A percentile compares a stretch with the other conserved stretches of the same genome.
These are phyloP conservation scores for Otocyon megalotis DNA, from an alignment of 2,113 vertebrate species.

Conservation along the genomic window DNA sequence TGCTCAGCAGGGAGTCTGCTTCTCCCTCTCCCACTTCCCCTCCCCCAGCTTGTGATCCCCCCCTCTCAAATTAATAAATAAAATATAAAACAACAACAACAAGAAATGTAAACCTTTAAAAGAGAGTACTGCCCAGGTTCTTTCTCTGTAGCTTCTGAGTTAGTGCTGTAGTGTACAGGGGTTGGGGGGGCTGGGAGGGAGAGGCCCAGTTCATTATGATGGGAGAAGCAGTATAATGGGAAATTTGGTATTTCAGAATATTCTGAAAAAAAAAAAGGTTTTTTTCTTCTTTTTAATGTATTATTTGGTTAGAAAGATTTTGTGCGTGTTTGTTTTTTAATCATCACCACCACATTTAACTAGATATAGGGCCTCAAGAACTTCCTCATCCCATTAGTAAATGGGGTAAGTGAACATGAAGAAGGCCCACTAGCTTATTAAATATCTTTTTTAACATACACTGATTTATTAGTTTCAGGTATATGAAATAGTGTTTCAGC, in stretches of 20 bases:
- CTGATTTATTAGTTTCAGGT: background rate
- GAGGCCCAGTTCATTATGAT: background rate
- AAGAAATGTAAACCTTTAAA: background rate
- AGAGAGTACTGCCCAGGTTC: background rate
- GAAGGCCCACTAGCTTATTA: background rate
- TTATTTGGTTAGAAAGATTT: background rate
- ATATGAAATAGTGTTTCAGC: background rate
- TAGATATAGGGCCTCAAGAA: background rate
- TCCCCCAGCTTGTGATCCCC: background rate
- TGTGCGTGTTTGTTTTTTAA: background rate
- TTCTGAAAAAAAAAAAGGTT: background rate
- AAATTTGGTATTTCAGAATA: background rate
- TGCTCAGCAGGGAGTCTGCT: background rate
- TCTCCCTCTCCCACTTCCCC: background rate
- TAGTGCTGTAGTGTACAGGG: background rate
- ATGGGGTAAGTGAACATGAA: background rate
- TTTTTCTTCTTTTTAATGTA: background rate
- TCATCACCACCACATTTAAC: background rate
- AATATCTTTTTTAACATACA: background rate
- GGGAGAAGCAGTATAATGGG: background rate
- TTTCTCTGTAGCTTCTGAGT: background rate
- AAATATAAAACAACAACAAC: background rate
- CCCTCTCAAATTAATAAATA: background rate
- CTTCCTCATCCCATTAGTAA: background rate
- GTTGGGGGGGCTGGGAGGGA: too few relatives aligned